Evolutionary conservation across 2,113 vertebrate species (phyloP).

Genomic region (Rhagologus leucostigma): DNA sequence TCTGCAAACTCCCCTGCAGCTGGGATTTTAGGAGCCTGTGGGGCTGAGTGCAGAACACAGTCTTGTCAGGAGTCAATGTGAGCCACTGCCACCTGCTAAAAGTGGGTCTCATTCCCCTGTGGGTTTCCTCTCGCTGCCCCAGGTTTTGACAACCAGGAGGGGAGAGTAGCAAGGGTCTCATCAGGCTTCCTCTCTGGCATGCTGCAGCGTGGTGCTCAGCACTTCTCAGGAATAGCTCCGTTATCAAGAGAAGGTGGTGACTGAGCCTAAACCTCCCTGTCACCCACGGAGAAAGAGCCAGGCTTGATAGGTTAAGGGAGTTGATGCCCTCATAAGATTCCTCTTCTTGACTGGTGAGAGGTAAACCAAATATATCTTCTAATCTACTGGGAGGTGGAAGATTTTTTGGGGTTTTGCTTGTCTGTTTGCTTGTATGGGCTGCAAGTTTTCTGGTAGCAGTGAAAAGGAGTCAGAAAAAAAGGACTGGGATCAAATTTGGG

Average conservation of each 20-base stretch:
- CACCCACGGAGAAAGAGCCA: not conserved
- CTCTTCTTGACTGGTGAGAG: not conserved
- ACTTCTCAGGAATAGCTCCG: not conserved
- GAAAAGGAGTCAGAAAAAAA: not conserved
- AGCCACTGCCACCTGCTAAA: not conserved
- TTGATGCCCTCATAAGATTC: not conserved
- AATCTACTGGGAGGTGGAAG: not conserved
- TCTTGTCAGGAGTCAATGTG: not conserved
- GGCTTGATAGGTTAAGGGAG: not conserved
- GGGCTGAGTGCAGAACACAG: not conserved
- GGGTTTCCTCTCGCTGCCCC: not conserved
- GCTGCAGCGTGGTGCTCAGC: rapidly evolving
- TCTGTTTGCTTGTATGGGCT: not conserved
- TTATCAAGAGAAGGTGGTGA: not conserved
- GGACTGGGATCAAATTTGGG: not conserved
- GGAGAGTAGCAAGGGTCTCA: not conserved
- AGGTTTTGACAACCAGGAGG: not conserved
- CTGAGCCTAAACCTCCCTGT: not conserved
- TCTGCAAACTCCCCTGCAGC: not conserved
- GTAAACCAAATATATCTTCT: not conserved
- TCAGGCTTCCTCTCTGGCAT: not conserved
- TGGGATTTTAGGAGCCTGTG: not conserved
- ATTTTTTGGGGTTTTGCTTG: not conserved
- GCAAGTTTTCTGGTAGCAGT: not conserved
- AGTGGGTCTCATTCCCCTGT: not conserved